Evolutionary conservation across 2,797 vertebrate genomes (phyloP).

Genomic region (Poeciliopsis presidionis): DNA sequence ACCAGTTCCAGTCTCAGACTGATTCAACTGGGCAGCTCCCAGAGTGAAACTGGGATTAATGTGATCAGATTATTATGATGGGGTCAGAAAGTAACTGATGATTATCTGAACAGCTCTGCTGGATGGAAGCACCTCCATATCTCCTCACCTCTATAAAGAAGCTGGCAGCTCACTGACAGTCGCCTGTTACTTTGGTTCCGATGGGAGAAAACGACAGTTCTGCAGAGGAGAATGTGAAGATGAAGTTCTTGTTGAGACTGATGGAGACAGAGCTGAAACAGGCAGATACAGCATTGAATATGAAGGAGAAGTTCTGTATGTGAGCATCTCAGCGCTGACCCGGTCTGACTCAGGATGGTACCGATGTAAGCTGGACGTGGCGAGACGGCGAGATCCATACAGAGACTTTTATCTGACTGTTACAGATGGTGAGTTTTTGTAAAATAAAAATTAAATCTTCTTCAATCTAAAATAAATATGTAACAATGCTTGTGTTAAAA

Average conservation of each 20-base stretch:
- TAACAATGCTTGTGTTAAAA: not conserved
- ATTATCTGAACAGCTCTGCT: too few relatives aligned
- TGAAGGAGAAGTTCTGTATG: not conserved
- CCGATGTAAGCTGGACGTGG: not conserved
- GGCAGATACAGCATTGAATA: slow-evolving; percentile 7
- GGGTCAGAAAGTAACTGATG: not conserved
- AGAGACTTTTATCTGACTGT: not conserved
- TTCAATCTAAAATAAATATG: not conserved
- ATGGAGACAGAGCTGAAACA: not conserved
- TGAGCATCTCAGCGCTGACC: not conserved
- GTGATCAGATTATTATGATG: not conserved
- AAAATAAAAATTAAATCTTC: not conserved
- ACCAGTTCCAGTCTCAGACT: too few relatives aligned
- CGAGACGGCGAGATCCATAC: not conserved
- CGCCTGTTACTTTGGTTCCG: not conserved
- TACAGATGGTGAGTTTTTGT: not conserved
- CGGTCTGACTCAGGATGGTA: not conserved
- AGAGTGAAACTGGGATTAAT: too few relatives aligned
- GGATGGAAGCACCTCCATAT: not conserved
- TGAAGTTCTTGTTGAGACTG: not conserved
- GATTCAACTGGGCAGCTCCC: too few relatives aligned
- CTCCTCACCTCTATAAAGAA: not conserved
- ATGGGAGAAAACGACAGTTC: not conserved
- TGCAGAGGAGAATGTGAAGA: not conserved
- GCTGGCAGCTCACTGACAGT: slow-evolving; percentile 4